phyloP scores from a whole-genome alignment of 2,888 invertebrate genomes.

The Priapulus caudatus region DNA sequence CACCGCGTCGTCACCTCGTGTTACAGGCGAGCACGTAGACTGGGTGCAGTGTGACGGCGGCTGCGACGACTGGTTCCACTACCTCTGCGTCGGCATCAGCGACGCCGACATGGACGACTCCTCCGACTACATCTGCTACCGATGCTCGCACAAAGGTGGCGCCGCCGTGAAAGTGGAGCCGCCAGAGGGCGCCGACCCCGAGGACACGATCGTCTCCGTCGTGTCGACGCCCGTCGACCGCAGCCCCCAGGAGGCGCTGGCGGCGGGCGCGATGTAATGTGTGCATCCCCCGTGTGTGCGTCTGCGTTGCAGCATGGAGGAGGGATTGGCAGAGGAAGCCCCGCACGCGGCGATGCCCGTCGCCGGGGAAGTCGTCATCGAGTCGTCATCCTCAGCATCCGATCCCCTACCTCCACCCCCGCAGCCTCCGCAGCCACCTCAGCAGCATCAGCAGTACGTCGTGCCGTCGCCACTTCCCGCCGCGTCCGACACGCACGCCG shows the following conservation, averaged over 20 bases:
- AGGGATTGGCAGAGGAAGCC: not conserved
- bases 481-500: too few species aligned
- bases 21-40: not conserved
- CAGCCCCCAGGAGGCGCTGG: not conserved
- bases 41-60: slow-evolving; percentile 1
- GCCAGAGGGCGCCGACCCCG: not conserved
- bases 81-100: not conserved
- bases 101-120: not conserved
- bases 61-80: slow-evolving; percentile 32
- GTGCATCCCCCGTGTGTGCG: not conserved
- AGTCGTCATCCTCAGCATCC: too few species aligned
- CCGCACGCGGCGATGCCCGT: too few species aligned
- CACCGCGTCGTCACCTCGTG: too few species aligned
- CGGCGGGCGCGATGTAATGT: not conserved
- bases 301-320: not conserved
- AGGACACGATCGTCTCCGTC: not conserved
- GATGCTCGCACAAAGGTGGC: not conserved
- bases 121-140: not conserved
- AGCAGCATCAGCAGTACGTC: not conserved
- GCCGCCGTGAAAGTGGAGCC: too few species aligned
- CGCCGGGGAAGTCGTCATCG: not conserved
- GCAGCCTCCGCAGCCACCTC: not conserved
- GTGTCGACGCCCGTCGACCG: not conserved
- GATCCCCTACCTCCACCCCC: not conserved
- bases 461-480: too few species aligned